Base-by-base conservation (phyloP, 2,113 vertebrate species). In the Chiloscyllium plagiosum region DNA sequence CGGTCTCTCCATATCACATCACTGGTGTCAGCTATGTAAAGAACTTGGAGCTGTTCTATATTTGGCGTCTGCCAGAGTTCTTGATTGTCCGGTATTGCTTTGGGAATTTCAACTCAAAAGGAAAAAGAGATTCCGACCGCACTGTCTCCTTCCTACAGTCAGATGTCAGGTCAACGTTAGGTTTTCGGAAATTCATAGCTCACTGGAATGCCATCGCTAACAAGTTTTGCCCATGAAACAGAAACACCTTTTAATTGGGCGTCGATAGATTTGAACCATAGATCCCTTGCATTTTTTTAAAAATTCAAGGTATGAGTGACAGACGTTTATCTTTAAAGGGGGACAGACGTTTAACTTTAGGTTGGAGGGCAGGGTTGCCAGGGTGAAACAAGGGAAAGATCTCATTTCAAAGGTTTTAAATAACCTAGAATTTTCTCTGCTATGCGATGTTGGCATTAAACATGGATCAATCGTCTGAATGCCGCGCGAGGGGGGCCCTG, bases 21-120 rank as follows among this genome's bases (percentile, higher is more conserved):
- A 72, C 94, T 72, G 94, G 61, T 33, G 68, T 95, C 42, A 72
- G 94, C 94, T 95, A 95, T 95, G 94, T 50, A 70, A 95, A 95
- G 69, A 19, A 72, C 69, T 72, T 95, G 94, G 69, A 72, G 24
- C 50, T 52, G 12, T 76, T 72, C 94, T 70, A 95, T 50, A 26
- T 52, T 72, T 47, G 37, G 94, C 24, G 68, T 47, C 94, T 95
- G 68, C 26, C 68, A 52, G 68, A 52, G 50, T 47, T 95, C 42
- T 76, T 70, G 20, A 13, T 95, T 76, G 69, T 95, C 89, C 61
- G 66, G 89, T 76, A 72, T 72, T 70, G 69, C 26, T 20, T 61
- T 95, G 94, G 26, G 69, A 52, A 33, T 47, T 72, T 72, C 42
- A 37, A 22, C 61, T 72, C 69, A 70, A 56, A 90, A 4, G 47